Base-by-base conservation (phyloP, 2,797 vertebrate genomes). In the Tenualosa thibaudeaui region DNA sequence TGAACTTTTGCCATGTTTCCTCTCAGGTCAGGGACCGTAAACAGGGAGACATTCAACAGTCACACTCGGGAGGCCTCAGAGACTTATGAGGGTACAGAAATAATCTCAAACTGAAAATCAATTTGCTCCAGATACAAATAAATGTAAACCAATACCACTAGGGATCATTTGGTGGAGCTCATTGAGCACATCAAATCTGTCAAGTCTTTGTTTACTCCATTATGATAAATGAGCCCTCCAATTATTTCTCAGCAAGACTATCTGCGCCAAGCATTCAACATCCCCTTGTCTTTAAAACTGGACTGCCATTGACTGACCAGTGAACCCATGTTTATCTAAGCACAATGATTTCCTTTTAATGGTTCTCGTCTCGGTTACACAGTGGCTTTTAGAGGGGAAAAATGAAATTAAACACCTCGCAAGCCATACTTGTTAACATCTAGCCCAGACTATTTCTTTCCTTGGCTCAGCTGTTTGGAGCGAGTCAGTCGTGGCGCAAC, bases 391-490 rank as follows among this genome's bases (percentile, higher is more conserved):
- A 78, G 71, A 22, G 37, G 31, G 68, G 84, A 86, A 78, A 86
- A 87, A 89, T 62, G 24, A 89, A 87, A 88, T 81, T 71, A 89
- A 89, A 87, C 87, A 86, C 83, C 85, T 83, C 0, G 37, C n/a
- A 9, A 85, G 58, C 54, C 84, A 51, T 82, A 85, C 82, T 89
- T 12, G 60, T 90, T 89, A 88, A 84, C 82, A 85, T 84, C 50
- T 82, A 83, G 58, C 65, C 50, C 75, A 85, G 83, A 62, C 43
- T 19, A 87, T 85, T 71, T 85, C 87, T 8, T 31, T 31, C 65
- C 84, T 86, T 85, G 83, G 58, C 62, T 68, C 84, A 15, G 75
- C 8, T 81, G 86, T 89, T 87, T 88, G 86, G 84, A 85, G 68
- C 31, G 37, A 40, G 40, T 46, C 71, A 8, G 71, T 40, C 17